Base-by-base conservation (phyloP, 1,140 invertebrate genomes). In the Drosophila nigromelanica region DNA sequence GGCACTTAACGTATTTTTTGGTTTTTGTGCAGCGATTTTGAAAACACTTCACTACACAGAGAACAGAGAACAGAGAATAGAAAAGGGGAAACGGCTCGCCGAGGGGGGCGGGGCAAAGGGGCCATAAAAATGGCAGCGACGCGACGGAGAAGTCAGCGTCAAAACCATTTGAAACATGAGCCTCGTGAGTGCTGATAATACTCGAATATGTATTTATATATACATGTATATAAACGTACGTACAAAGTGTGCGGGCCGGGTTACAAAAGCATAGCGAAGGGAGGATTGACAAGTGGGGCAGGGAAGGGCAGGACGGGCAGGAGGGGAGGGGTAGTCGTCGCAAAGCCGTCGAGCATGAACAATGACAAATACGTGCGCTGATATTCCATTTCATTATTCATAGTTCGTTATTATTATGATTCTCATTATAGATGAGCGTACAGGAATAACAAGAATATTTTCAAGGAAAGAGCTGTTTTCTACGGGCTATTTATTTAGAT, bases 131-230 rank as follows among this genome's bases (percentile, higher is more conserved):
- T 45, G 47, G 61, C 61, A 56, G 48, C 58, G 40, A 54, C n/a
- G 27, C 18, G 42, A 11, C 12, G 10, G 21, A 40, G 45, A 42
- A 35, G 62, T 43, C 55, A 61, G 45, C 63, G 63, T 67, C 60
- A 61, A 61, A 55, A 43, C n/a, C 50, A 66, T 69, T 76, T 69
- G 78, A 86, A 86, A 86, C 82, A 78, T 78, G 82, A 87, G 78
- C 78, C 63, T 63, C 82, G 75, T 86, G 81, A 87, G 81, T 70
- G 78, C 78, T 72, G 75, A 81, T 82, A 87, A 70, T 87, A 56
- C 66, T 50, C 64, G 14, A 39, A 51, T 61, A 45, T 10, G 14
- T 18, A 54, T 55, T 10, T 21, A 37, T 37, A 48, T 33, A 48
- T 5, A 37, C 5, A n/a, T n/a, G n/a, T 18, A 11, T 15, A 10